phyloP scores from a whole-genome alignment of 2,888 invertebrate species.

The Vesta saturnalis region DNA sequence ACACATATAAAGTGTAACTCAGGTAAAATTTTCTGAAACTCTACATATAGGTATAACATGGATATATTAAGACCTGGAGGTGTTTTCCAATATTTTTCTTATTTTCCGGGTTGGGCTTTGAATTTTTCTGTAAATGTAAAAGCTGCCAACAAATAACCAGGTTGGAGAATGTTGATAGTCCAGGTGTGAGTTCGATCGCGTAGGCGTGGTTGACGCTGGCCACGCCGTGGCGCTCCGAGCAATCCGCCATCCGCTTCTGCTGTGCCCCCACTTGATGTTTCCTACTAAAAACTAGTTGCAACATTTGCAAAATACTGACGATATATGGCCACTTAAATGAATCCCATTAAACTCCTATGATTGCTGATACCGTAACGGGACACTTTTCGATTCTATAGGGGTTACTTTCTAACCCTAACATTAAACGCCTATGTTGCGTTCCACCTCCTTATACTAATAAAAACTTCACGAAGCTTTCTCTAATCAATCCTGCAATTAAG shows the following conservation, averaged over 20 bases:
- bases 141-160: constrained; percentile 53
- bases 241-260: constrained; percentile 58
- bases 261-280: constrained; percentile 50
- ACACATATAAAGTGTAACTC: constrained; percentile 7
- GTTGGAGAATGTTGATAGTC: constrained; percentile 51
- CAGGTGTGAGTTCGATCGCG: constrained; percentile 61
- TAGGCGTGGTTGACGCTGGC: constrained; percentile 57
- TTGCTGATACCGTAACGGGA: constrained; percentile 30
- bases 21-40: constrained; percentile 19
- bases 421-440: not conserved
- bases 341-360: constrained; percentile 42
- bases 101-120: constrained; percentile 32
- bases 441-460: constrained; percentile 7
- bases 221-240: constrained; percentile 55
- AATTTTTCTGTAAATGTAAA: constrained; percentile 46
- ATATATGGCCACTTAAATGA: constrained; percentile 40
- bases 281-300: constrained; percentile 53
- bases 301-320: constrained; percentile 38
- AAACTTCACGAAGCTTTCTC: constrained; percentile 14
- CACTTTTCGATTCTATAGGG: constrained; percentile 14
- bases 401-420: constrained; percentile 17
- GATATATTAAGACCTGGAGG: not conserved
- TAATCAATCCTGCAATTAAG: constrained; percentile 38
- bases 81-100: constrained; percentile 16
- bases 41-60: not conserved